phyloP scores from a whole-genome alignment of 2,888 invertebrate genomes.

The Drosophila pegasa region DNA sequence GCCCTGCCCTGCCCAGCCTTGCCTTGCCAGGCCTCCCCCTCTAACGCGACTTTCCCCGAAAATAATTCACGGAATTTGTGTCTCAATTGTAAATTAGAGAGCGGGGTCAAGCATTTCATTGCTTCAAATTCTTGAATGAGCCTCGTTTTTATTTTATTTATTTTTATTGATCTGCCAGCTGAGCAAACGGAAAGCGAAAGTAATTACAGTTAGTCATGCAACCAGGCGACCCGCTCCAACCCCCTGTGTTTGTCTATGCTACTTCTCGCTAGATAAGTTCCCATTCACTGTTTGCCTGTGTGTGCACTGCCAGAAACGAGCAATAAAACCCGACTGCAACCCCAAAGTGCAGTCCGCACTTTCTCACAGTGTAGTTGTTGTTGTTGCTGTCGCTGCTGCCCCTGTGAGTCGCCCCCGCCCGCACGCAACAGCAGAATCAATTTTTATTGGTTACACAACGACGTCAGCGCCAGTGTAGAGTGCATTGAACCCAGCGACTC shows the following conservation, averaged over 20 bases:
- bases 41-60: conserved; percentile 46
- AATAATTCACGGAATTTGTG: conserved; percentile 35
- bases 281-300: conserved; percentile 17
- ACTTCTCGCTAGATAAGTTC: conserved; percentile 36
- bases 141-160: conserved; percentile 6
- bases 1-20: conserved; percentile 1
- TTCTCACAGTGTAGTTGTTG: conserved; percentile 41
- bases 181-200: conserved; percentile 70
- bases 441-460: conserved; percentile 77
- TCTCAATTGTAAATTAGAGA: conserved; percentile 12
- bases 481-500: conserved; percentile 66
- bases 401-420: conserved; percentile 27
- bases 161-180: conserved; percentile 65
- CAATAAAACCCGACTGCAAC: conserved; percentile 47
- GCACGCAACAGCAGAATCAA: conserved; percentile 71
- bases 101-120: conserved; percentile 29
- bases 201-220: conserved; percentile 67
- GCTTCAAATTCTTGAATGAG: conserved; percentile 42
- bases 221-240: conserved; percentile 19
- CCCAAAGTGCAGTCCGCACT: conserved; percentile 41
- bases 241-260: background rate
- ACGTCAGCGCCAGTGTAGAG: conserved; percentile 55
- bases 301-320: conserved; percentile 25
- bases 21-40: conserved; percentile 1
- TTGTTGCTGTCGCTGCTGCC: background rate